phyloP scores from a whole-genome alignment of 2,113 vertebrate genomes.

The Sula dactylatra region DNA sequence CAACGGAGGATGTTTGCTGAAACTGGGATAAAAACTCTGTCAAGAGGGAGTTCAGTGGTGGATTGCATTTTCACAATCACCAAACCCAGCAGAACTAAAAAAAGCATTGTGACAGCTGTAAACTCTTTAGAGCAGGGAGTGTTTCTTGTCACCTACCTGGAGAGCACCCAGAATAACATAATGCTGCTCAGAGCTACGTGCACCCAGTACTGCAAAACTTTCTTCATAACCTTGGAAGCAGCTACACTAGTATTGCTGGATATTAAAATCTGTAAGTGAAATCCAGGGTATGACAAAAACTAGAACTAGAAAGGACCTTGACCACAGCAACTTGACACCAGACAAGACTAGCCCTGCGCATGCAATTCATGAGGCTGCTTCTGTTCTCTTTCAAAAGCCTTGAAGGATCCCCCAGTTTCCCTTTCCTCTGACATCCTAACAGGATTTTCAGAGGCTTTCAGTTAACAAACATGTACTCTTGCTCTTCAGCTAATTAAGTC shows the following conservation, averaged over 20 bases:
- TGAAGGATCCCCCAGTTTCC: background rate
- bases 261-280: background rate
- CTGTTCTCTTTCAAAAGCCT: background rate
- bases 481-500: background rate
- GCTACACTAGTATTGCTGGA: background rate
- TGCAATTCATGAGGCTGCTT: background rate
- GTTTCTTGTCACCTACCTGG: background rate
- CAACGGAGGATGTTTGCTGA: rapidly evolving
- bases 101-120: rapidly evolving
- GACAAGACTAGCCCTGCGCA: background rate
- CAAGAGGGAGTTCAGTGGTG: background rate
- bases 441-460: background rate
- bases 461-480: background rate
- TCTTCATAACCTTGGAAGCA: background rate
- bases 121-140: background rate
- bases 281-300: background rate
- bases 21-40: background rate
- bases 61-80: background rate
- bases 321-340: background rate
- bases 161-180: background rate
- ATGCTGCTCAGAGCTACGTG: rapidly evolving
- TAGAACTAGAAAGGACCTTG: background rate
- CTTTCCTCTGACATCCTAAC: background rate
- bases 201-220: background rate
- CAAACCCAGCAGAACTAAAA: background rate